Conservation (phyloP, 2,888 invertebrate genomes). For the Chymomyza procnemis region DNA sequence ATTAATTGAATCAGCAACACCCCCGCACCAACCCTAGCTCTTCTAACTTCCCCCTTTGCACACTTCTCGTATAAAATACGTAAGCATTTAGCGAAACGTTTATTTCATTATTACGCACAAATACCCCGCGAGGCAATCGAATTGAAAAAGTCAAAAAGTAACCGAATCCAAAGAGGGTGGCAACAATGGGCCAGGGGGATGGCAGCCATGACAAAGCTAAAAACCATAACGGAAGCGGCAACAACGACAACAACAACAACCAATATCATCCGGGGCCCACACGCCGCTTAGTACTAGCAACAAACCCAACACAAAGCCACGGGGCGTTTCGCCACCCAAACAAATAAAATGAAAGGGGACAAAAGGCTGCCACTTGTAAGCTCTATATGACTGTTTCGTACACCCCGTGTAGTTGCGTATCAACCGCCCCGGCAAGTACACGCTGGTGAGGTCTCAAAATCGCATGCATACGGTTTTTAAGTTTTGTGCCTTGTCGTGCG, state of each 20-base stretch:
- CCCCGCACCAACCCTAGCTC: not conserved
- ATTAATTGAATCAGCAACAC: conserved; percentile 49
- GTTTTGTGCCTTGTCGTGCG: conserved; percentile 72
- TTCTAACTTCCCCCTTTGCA: not conserved
- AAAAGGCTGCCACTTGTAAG: conserved; percentile 46
- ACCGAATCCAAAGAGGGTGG: conserved; percentile 13
- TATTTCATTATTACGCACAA: conserved; percentile 74
- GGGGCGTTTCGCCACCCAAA: conserved; percentile 13
- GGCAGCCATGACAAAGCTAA: conserved; percentile 46
- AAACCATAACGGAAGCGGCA: conserved; percentile 66
- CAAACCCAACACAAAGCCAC: conserved; percentile 30
- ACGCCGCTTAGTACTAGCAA: conserved; percentile 14
- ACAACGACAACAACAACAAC: conserved; percentile 26
- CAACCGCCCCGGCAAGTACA: not conserved
- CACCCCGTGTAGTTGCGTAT: not conserved
- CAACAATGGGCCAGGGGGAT: conserved; percentile 35
- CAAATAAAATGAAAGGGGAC: conserved; percentile 13
- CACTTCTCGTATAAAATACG: conserved; percentile 52
- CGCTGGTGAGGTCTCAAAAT: conserved; percentile 35
- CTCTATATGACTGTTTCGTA: not conserved
- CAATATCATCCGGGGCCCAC: conserved; percentile 6
- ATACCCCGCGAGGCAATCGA: conserved; percentile 42
- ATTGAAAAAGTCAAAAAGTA: conserved; percentile 70
- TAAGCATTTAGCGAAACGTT: conserved; percentile 76
- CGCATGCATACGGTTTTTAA: conserved; percentile 72